These are phyloP conservation scores for Noturus placidus DNA, from an alignment of 2,113 vertebrate genomes.

Conservation along the genomic window DNA sequence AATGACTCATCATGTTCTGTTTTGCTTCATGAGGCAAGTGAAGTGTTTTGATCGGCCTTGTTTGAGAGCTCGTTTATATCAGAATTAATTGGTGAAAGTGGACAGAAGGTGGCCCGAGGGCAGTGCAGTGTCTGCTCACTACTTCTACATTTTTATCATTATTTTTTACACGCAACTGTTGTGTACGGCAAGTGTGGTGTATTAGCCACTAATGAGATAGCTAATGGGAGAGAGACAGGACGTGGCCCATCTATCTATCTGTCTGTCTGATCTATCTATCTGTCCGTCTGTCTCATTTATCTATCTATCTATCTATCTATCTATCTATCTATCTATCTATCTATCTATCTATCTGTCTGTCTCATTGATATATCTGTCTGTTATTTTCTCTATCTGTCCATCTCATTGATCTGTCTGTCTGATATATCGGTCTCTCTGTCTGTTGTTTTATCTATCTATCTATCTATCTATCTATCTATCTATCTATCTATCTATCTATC, in stretches of 20 bases:
- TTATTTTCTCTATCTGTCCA: too few relatives aligned
- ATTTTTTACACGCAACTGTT: neutral
- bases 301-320: neutral
- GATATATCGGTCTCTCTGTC: neutral
- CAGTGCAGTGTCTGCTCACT: neutral
- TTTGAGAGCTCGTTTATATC: conserved; percentile 29
- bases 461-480: neutral
- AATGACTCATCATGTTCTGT: conserved; percentile 44
- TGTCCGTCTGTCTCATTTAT: neutral
- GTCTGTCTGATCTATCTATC: neutral
- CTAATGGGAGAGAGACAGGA: neutral
- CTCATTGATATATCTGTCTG: neutral
- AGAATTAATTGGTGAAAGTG: conserved; percentile 30
- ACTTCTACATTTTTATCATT: neutral
- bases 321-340: neutral
- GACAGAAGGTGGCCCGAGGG: neutral
- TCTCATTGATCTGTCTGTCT: too few relatives aligned
- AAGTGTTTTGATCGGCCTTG: conserved; percentile 4
- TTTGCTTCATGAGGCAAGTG: conserved; percentile 15
- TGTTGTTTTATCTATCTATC: neutral
- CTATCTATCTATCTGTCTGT: neutral
- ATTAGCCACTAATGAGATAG: neutral
- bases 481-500: too few relatives aligned
- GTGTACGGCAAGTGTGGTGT: neutral
- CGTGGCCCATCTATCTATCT: neutral